Evolutionary conservation across 1,140 invertebrate genomes (phyloP).

Genomic region (Camponotus floridanus): DNA sequence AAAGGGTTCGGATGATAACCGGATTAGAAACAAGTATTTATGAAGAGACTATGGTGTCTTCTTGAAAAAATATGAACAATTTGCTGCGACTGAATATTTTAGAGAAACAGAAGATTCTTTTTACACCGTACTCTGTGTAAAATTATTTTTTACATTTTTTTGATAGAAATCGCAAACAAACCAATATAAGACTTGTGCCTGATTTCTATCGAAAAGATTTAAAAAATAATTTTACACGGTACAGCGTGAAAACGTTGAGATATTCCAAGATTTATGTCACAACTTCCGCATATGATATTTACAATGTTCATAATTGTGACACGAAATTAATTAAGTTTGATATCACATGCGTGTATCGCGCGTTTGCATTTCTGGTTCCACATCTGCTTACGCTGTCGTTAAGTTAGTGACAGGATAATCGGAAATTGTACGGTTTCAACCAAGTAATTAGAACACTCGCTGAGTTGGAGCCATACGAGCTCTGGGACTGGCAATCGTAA

Average conservation of each 20-base stretch:
- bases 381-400: slow-evolving; percentile 14
- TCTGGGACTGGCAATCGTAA: slow-evolving; percentile 37
- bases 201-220: too few relatives aligned
- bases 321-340: slow-evolving; percentile 27
- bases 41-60: neutral
- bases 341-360: slow-evolving; percentile 28
- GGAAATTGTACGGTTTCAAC: slow-evolving; percentile 53
- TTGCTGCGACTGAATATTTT: too few relatives aligned
- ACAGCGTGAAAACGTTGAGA: neutral
- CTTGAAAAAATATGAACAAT: neutral
- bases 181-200: neutral
- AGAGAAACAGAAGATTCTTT: neutral
- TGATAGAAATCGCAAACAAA: neutral
- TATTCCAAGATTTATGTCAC: neutral
- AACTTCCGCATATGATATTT: neutral
- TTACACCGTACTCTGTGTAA: neutral
- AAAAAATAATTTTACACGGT: too few relatives aligned
- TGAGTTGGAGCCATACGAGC: slow-evolving; percentile 6
- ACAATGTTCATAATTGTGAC: neutral
- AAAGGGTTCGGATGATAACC: neutral
- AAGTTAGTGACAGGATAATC: slow-evolving; percentile 51
- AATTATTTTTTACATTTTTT: neutral
- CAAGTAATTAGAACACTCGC: slow-evolving; percentile 45
- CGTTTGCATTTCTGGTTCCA: slow-evolving; percentile 5
- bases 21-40: neutral